Percentiles rank a stretch among this genome's conserved stretches.
Conservation (phyloP, 1,140 invertebrate species). For the Theocolax elegans region DNA sequence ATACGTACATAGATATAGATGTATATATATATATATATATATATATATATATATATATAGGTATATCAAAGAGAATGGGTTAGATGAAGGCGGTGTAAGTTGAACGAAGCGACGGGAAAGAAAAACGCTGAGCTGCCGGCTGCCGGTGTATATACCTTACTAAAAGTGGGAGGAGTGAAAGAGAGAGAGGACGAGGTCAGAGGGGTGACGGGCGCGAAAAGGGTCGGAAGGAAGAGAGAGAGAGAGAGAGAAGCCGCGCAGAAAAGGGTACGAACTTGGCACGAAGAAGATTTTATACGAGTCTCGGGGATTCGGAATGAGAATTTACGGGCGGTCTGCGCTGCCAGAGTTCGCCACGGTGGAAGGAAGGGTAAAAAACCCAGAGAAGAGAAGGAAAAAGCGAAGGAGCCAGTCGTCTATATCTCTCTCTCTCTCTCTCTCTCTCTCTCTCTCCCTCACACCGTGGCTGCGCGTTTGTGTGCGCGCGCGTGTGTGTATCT, state of each 20-base stretch:
- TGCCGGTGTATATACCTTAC: not conserved
- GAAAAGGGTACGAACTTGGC: constrained; percentile 42
- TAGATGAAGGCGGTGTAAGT: constrained; percentile 48
- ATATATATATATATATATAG: constrained; percentile 3
- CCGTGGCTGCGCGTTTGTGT: too few species aligned
- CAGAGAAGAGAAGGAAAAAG: constrained; percentile 7
- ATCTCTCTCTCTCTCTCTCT: too few species aligned
- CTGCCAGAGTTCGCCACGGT: constrained; percentile 38
- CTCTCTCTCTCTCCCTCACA: too few species aligned
- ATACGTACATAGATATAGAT: not conserved
- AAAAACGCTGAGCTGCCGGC: constrained; percentile 15
- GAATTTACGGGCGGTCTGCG: constrained; percentile 65
- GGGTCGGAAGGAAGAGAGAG: constrained; percentile 6
- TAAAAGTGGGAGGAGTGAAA: constrained; percentile 24
- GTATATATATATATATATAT: not conserved
- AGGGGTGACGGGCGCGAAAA: not conserved
- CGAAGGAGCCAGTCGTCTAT: constrained; percentile 9
- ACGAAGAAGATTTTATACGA: constrained; percentile 63
- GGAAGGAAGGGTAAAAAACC: constrained; percentile 28
- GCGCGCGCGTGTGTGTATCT: too few species aligned
- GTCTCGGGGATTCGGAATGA: constrained; percentile 67
- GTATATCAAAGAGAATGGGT: constrained; percentile 55
- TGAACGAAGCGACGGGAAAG: constrained; percentile 41
- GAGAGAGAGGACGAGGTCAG: constrained; percentile 9
- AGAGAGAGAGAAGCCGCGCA: constrained; percentile 26